Conservation (phyloP, 2,888 invertebrate genomes). For the Scaptomyza caliginosa region DNA sequence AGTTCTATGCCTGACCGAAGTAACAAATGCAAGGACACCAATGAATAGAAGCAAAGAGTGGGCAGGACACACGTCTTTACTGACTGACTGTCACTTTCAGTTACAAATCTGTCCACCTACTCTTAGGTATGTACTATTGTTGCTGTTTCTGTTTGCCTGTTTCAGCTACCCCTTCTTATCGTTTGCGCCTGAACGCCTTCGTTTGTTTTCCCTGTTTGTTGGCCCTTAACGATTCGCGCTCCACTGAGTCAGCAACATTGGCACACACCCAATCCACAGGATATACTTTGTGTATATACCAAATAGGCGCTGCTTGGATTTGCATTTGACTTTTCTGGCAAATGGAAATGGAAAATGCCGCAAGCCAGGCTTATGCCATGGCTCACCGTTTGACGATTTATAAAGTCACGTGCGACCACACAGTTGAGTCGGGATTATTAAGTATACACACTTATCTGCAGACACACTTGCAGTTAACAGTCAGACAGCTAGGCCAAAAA, state of each 20-base stretch:
- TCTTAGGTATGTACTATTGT: background rate
- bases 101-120: slow-evolving; percentile 21
- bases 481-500: background rate
- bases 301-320: slow-evolving; percentile 23
- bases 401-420: slow-evolving; percentile 56
- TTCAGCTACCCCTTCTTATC: slow-evolving; percentile 19
- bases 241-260: slow-evolving; percentile 47
- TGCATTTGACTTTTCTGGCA: slow-evolving; percentile 36
- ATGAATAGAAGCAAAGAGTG: background rate
- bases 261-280: background rate
- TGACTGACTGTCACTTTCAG: slow-evolving; percentile 15
- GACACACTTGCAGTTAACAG: slow-evolving; percentile 12
- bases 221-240: slow-evolving; percentile 57
- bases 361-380: slow-evolving; percentile 58
- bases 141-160: slow-evolving; percentile 13
- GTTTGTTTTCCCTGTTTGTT: slow-evolving; percentile 20
- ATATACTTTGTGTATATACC: slow-evolving; percentile 5
- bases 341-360: slow-evolving; percentile 44
- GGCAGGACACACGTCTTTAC: background rate
- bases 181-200: slow-evolving; percentile 23
- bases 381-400: slow-evolving; percentile 26
- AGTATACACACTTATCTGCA: slow-evolving; percentile 28
- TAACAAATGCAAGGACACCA: slow-evolving; percentile 9
- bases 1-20: slow-evolving; percentile 23
- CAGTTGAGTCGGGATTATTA: slow-evolving; percentile 48